Conservation (phyloP, 2,888 invertebrate species). For the Drosophila subsilvestris region DNA sequence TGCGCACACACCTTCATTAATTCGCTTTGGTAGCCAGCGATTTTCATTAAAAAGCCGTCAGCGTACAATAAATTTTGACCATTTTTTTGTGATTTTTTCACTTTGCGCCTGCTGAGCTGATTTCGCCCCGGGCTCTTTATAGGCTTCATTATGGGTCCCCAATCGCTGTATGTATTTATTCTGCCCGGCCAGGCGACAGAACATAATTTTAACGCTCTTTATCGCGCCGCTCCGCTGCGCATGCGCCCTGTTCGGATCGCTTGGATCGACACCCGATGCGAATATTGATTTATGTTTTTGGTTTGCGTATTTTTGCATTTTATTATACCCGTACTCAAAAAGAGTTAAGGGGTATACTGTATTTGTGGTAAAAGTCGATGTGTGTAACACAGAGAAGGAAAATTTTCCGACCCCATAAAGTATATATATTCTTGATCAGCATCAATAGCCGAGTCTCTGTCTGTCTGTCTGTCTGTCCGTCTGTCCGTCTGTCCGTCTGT, state of each 20-base stretch:
- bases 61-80: slow-evolving; percentile 75
- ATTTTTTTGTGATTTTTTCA: slow-evolving; percentile 55
- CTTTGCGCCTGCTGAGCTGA: slow-evolving; percentile 59
- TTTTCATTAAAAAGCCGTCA: slow-evolving; percentile 80
- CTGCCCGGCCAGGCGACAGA: slow-evolving; percentile 67
- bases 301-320: slow-evolving; percentile 3
- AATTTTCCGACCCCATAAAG: no score
- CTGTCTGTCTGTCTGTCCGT: no score
- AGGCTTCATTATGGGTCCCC: slow-evolving; percentile 63
- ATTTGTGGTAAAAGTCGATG: no score
- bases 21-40: slow-evolving; percentile 76
- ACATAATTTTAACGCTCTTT: slow-evolving; percentile 75
- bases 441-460: no score
- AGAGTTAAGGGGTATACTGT: no score
- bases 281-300: slow-evolving; percentile 65
- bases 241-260: slow-evolving; percentile 27
- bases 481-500: no score
- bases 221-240: slow-evolving; percentile 60
- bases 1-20: slow-evolving; percentile 68
- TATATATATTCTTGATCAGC: no score
- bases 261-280: slow-evolving; percentile 43
- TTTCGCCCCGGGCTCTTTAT: slow-evolving; percentile 55
- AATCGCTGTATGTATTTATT: slow-evolving; percentile 69
- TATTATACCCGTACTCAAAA: no score
- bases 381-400: no score